Evolutionary conservation across 1,140 invertebrate genomes (phyloP).

Genomic region (Drosophila fuyamai): DNA sequence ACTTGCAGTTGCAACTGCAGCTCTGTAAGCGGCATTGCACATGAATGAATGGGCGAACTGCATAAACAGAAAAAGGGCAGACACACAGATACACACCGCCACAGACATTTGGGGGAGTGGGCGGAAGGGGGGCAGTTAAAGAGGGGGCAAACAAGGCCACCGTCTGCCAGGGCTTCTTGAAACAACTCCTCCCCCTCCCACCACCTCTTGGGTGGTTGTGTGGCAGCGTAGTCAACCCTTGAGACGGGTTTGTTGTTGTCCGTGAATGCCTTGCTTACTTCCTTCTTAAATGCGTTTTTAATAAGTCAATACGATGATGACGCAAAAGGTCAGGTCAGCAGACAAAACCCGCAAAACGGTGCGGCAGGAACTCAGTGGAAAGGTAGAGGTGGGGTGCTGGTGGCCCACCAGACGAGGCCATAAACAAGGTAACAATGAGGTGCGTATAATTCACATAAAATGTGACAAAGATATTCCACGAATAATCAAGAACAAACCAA

Average conservation of each 20-base stretch:
- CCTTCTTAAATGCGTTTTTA: slow-evolving; percentile 68
- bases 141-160: slow-evolving; percentile 27
- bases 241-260: slow-evolving; percentile 49
- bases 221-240: slow-evolving; percentile 32
- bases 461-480: slow-evolving; percentile 20
- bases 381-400: slow-evolving; percentile 25
- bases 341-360: slow-evolving; percentile 48
- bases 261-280: slow-evolving; percentile 46
- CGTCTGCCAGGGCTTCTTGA: slow-evolving; percentile 27
- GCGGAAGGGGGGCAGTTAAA: slow-evolving; percentile 1
- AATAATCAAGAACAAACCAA: slow-evolving; percentile 17
- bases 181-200: slow-evolving; percentile 1
- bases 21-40: slow-evolving; percentile 33
- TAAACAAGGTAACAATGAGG: slow-evolving; percentile 54
- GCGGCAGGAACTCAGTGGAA: slow-evolving; percentile 25
- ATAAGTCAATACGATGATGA: slow-evolving; percentile 71
- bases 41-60: slow-evolving; percentile 73
- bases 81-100: slow-evolving; percentile 32
- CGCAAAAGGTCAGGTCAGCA: slow-evolving; percentile 79
- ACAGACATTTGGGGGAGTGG: slow-evolving; percentile 11
- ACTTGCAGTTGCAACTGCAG: slow-evolving; percentile 29
- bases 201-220: slow-evolving; percentile 3
- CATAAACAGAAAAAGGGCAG: slow-evolving; percentile 59
- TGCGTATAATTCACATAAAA: slow-evolving; percentile 22
- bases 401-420: slow-evolving; percentile 35